Percentiles rank a stretch among this genome's conserved stretches.
phyloP scores from a whole-genome alignment of 2,888 invertebrate genomes.

The Eudasyphora cyanicolor region DNA sequence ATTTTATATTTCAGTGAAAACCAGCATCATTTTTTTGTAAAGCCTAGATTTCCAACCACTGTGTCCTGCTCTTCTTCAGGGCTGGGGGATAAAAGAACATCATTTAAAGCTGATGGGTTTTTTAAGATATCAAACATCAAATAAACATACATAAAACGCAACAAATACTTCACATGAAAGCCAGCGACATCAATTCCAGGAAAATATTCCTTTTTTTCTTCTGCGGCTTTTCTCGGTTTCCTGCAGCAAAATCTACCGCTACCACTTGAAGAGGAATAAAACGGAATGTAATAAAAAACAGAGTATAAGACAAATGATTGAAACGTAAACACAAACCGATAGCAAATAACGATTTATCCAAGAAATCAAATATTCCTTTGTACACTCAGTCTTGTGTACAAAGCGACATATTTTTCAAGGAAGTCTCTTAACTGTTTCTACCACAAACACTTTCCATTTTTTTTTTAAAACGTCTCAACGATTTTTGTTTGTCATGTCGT shows the following conservation, averaged over 20 bases:
- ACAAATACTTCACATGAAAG: not conserved
- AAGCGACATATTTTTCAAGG: too few relatives aligned
- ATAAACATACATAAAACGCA: conserved; percentile 35
- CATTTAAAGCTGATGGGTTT: conserved; percentile 46
- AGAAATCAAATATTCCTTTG: too few relatives aligned
- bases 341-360: conserved; percentile 18
- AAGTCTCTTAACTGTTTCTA: too few relatives aligned
- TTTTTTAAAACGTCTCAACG: too few relatives aligned
- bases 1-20: too few relatives aligned
- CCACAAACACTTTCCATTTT: too few relatives aligned
- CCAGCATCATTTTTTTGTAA: too few relatives aligned
- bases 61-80: conserved; percentile 6
- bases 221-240: too few relatives aligned
- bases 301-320: not conserved
- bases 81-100: conserved; percentile 35
- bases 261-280: not conserved
- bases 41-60: not conserved
- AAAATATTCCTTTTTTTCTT: conserved; percentile 1
- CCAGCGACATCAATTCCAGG: conserved; percentile 38
- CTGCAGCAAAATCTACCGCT: not conserved
- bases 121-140: conserved; percentile 42
- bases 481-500: too few relatives aligned
- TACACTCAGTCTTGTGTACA: too few relatives aligned
- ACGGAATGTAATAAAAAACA: not conserved
- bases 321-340: conserved; percentile 21